phyloP scores from a whole-genome alignment of 30 jellyfish, hydroid and myxozoan species.

The Clytia hemisphaerica region DNA sequence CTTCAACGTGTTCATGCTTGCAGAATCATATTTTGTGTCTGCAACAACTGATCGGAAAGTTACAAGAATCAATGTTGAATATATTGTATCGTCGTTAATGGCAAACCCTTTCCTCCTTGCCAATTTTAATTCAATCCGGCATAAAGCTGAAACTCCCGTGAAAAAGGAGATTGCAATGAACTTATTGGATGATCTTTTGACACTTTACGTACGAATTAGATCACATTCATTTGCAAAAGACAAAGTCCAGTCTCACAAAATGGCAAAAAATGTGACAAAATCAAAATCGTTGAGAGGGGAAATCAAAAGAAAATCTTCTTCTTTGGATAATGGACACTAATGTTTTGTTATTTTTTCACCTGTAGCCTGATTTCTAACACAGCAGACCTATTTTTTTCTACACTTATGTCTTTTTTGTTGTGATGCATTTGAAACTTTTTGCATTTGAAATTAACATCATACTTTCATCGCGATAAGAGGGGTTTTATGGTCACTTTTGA shows the following conservation, averaged over 20 bases:
- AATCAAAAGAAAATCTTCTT: not conserved
- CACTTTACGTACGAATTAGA: constrained; percentile 17
- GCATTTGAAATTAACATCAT: too few species aligned
- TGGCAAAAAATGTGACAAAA: too few species aligned
- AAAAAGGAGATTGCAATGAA: constrained; percentile 33
- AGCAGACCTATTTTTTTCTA: too few species aligned
- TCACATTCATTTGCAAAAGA: constrained; percentile 12
- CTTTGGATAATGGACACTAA: not conserved
- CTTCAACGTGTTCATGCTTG: constrained; percentile 22
- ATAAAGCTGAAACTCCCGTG: constrained; percentile 8
- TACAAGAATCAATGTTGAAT: constrained; percentile 31
- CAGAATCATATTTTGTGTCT: constrained; percentile 35
- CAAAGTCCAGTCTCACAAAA: not conserved
- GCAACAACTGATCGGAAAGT: too few species aligned
- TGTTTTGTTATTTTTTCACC: too few species aligned
- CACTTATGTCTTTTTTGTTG: too few species aligned
- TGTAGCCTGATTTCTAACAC: too few species aligned
- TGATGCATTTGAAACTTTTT: too few species aligned
- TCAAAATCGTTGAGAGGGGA: too few species aligned
- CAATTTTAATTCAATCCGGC: not conserved
- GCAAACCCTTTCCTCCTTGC: constrained; percentile 22
- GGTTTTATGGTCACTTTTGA: too few species aligned
- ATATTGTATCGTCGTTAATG: constrained; percentile 37
- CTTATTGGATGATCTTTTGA: constrained; percentile 26
- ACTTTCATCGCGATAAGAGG: too few species aligned